Evolutionary conservation across 2,797 vertebrate genomes (phyloP).

Genomic region (Leptoclinus maculatus): DNA sequence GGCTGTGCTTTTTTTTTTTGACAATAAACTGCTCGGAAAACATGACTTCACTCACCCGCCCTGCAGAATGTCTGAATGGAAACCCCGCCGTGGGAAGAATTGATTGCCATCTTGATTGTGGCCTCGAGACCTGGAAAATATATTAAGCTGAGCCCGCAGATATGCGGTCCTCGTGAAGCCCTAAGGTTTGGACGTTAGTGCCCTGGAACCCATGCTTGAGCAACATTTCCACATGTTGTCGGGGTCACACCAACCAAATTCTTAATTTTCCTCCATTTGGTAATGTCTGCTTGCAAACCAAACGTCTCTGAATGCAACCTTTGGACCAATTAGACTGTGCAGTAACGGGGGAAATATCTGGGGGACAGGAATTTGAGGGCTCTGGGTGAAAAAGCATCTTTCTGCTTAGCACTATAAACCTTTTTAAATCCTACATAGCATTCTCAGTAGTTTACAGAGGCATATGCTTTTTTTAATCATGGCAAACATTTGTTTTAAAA

Average conservation of each 20-base stretch:
- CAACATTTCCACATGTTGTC: constrained; percentile 74
- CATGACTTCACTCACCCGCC: constrained; percentile 70
- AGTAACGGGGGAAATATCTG: constrained; percentile 16
- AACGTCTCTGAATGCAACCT: constrained; percentile 56
- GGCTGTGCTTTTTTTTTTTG: constrained; percentile 59
- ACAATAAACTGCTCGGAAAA: constrained; percentile 56
- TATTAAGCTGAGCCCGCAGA: constrained; percentile 72
- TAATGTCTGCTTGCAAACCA: constrained; percentile 70
- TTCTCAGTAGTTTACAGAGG: constrained; percentile 3
- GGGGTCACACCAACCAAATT: constrained; percentile 60
- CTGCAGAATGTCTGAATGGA: constrained; percentile 61
- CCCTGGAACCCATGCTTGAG: constrained; percentile 50
- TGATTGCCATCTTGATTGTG: constrained; percentile 65
- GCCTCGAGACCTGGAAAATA: constrained; percentile 75
- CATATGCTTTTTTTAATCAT: neutral
- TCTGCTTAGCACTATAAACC: neutral
- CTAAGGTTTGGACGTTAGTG: constrained; percentile 57
- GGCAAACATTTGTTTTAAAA: neutral
- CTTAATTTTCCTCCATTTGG: constrained; percentile 67
- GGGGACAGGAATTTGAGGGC: constrained; percentile 2
- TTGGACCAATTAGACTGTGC: constrained; percentile 47
- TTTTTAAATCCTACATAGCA: neutral
- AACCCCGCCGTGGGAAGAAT: constrained; percentile 51
- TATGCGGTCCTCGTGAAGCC: constrained; percentile 66
- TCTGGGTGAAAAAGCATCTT: constrained; percentile 38